Conservation (phyloP, 2,888 invertebrate genomes). For the Ariolimax columbianus region DNA sequence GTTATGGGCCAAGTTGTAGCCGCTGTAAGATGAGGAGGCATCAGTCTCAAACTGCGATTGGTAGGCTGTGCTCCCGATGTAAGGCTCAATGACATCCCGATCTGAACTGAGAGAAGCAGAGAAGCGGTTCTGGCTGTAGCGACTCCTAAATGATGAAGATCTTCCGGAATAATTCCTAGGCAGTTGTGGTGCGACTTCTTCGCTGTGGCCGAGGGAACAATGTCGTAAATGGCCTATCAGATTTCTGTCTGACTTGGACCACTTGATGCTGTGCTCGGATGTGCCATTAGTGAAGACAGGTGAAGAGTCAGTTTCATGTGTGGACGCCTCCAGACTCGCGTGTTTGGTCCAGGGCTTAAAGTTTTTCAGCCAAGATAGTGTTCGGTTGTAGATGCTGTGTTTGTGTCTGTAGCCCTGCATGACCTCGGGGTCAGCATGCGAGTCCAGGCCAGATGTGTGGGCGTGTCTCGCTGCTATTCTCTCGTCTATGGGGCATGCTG, state of each 20-base stretch:
- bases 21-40: background rate
- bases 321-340: conserved; percentile 25
- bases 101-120: conserved; percentile 31
- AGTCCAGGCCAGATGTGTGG: conserved; percentile 34
- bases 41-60: background rate
- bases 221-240: conserved; percentile 11
- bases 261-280: background rate
- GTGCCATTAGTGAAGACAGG: background rate
- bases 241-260: conserved; percentile 38
- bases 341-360: conserved; percentile 54
- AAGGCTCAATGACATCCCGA: background rate
- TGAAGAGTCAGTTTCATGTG: background rate
- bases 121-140: conserved; percentile 21
- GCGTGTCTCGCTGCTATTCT: background rate
- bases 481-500: conserved; percentile 43
- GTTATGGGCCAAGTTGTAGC: background rate
- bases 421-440: conserved; percentile 26
- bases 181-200: background rate
- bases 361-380: conserved; percentile 58
- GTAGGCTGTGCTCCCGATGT: background rate
- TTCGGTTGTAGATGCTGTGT: conserved; percentile 57
- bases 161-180: background rate
- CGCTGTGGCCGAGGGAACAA: background rate
- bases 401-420: conserved; percentile 50
- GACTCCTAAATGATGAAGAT: conserved; percentile 6